Evolutionary conservation across 2,888 invertebrate genomes (phyloP), one percentile per base, ranked within the genome.

Genomic region (Nomada goodeniana): DNA sequence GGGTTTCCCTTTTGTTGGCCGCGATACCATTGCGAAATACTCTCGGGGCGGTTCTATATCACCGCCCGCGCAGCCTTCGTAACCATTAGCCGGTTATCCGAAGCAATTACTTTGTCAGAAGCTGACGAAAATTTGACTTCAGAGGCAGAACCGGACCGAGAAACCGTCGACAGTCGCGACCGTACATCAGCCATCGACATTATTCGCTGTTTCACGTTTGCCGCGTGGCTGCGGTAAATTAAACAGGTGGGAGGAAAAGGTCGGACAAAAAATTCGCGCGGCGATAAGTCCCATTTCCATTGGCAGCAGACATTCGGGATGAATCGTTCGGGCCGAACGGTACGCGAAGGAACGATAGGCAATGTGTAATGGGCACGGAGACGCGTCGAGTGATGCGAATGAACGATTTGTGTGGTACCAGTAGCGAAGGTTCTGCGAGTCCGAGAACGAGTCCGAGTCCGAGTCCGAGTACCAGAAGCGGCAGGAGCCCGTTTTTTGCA

Each of bases 1-100:
- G 89, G 89, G 89, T 84, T 88, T 85, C 74, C 79, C 80, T 78
- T 88, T 89, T 88, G 89, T 89, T 82, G 85, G 82, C 82, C 81
- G 80, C 76, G 83, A 88, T 86, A 80, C 80, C 83, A 83, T 83
- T 76, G 86, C 88, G 68, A 80, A 89, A 87, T 87, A 78, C 82
- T 73, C 68, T 71, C 80, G 67, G 63, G 71, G 81, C 82, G 86
- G 86, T 82, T 77, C 83, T 82, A 71, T 83, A 88, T 89, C 88
- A 82, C 65, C 88, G 68, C 55, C 83, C 76, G 76, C 81, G 76
- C 83, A 72, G 63, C 61, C 80, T 82, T 73, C 86, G 82, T 80
- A 75, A 71, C 88, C 88, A 88, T 88, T 88, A 85, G 87, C 83
- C 81, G 80, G 77, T 88, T 84, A 88, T 87, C 87, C 84, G 80